Evolutionary conservation across 2,888 invertebrate genomes (phyloP).

Genomic region (Phalera bucephala): DNA sequence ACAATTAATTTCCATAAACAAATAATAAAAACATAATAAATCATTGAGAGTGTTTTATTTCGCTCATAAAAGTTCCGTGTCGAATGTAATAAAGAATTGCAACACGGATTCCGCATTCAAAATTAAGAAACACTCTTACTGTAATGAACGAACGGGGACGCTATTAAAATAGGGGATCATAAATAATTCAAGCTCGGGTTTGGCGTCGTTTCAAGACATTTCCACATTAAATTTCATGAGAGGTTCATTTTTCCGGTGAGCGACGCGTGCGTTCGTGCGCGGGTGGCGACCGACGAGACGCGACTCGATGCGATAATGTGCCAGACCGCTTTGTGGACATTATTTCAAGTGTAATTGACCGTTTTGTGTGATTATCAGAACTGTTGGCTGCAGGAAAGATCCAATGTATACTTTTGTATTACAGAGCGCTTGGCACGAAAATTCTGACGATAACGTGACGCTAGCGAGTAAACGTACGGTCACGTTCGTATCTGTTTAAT

Average conservation of each 20-base stretch:
- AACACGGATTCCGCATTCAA: conserved; percentile 57
- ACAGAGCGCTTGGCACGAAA: too few relatives aligned
- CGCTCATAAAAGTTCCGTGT: conserved; percentile 24
- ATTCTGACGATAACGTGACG: too few relatives aligned
- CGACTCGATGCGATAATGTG: conserved; percentile 7
- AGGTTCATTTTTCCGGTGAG: conserved; percentile 74
- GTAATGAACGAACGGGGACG: conserved; percentile 73
- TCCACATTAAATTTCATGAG: conserved; percentile 82
- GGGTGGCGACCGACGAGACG: conserved; percentile 9
- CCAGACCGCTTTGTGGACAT: conserved; percentile 14
- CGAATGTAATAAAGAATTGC: conserved; percentile 49
- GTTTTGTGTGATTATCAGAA: conserved; percentile 31
- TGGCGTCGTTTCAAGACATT: conserved; percentile 81
- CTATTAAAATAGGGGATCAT: conserved; percentile 79
- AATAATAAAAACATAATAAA: conserved; percentile 22
- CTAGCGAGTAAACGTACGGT: too few relatives aligned
- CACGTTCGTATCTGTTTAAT: too few relatives aligned
- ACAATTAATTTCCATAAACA: conserved; percentile 29
- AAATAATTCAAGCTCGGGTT: conserved; percentile 79
- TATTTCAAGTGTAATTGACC: conserved; percentile 50
- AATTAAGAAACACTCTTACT: conserved; percentile 75
- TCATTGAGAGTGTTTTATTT: conserved; percentile 32
- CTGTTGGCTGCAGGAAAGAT: not conserved
- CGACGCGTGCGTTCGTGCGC: conserved; percentile 51
- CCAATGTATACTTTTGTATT: too few relatives aligned